Evolutionary conservation across 2,888 invertebrate species (phyloP).

Genomic region (Andrena chrysosceles): DNA sequence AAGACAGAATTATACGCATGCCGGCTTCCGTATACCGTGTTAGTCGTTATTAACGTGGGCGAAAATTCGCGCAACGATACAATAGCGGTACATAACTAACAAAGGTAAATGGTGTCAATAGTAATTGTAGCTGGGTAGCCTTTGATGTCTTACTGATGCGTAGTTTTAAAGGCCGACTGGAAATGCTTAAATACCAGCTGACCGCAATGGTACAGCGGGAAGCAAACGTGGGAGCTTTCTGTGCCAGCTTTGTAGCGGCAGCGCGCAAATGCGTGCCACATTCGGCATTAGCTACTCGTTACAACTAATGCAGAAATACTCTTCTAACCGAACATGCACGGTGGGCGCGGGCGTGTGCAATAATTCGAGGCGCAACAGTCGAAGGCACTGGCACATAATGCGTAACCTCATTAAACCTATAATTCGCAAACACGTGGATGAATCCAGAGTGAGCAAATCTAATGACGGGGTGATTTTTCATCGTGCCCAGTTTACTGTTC

Average conservation of each 20-base stretch:
- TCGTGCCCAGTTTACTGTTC: not conserved
- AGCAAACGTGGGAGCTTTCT: constrained; percentile 56
- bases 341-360: constrained; percentile 19
- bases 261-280: constrained; percentile 35
- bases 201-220: constrained; percentile 60
- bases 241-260: constrained; percentile 58
- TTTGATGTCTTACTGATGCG: constrained; percentile 66
- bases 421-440: not conserved
- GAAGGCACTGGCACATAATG: not conserved
- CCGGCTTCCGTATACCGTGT: not conserved
- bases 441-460: no score
- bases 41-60: not conserved
- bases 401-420: not conserved
- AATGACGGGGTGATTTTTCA: no score
- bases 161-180: constrained; percentile 66
- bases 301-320: constrained; percentile 62
- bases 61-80: constrained; percentile 6
- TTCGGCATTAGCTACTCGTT: constrained; percentile 54
- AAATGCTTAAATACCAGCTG: constrained; percentile 57
- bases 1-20: not conserved
- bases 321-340: constrained; percentile 36
- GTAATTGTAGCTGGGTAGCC: constrained; percentile 61
- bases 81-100: constrained; percentile 12
- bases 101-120: constrained; percentile 48
- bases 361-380: not conserved